Percentiles rank a stretch among this genome's conserved stretches.
These are phyloP conservation scores for Daubentonia madagascariensis DNA, from an alignment of 2,113 vertebrate genomes.

Conservation along the genomic window DNA sequence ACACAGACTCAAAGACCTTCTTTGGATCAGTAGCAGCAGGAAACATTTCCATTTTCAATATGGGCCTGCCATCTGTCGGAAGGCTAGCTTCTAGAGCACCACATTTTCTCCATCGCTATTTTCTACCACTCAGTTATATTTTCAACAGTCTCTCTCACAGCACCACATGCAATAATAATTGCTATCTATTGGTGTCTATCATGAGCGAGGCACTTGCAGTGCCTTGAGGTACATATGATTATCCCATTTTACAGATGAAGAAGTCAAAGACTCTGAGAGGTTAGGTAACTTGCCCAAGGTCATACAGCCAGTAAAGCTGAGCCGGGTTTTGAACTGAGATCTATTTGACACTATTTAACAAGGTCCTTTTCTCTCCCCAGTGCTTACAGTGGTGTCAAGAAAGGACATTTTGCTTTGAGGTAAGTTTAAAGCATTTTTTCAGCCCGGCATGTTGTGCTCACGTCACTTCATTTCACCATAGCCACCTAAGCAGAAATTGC, in stretches of 20 bases:
- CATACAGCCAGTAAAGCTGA: not conserved
- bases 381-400: not conserved
- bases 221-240: slow-evolving; percentile 26
- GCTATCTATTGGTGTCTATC: slow-evolving; percentile 10
- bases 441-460: not conserved
- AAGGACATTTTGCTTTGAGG: slow-evolving; percentile 33
- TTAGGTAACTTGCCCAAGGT: slow-evolving; percentile 17
- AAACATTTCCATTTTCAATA: slow-evolving; percentile 55
- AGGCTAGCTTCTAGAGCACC: slow-evolving; percentile 28
- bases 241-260: slow-evolving; percentile 42
- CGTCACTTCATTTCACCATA: slow-evolving; percentile 32
- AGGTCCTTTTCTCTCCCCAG: not conserved
- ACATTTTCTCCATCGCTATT: slow-evolving; percentile 30
- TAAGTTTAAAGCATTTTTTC: slow-evolving; percentile 36
- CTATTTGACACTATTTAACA: not conserved
- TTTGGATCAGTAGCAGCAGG: slow-evolving; percentile 28
- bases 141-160: not conserved
- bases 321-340: slow-evolving; percentile 15
- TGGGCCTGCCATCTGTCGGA: slow-evolving; percentile 35
- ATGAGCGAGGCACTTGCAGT: not conserved
- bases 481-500: slow-evolving; percentile 58
- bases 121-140: not conserved
- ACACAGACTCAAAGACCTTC: slow-evolving; percentile 27
- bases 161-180: slow-evolving; percentile 10
- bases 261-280: slow-evolving; percentile 38